Conservation (phyloP, 2,888 invertebrate genomes). For the Rotaria magnacalcarata region DNA sequence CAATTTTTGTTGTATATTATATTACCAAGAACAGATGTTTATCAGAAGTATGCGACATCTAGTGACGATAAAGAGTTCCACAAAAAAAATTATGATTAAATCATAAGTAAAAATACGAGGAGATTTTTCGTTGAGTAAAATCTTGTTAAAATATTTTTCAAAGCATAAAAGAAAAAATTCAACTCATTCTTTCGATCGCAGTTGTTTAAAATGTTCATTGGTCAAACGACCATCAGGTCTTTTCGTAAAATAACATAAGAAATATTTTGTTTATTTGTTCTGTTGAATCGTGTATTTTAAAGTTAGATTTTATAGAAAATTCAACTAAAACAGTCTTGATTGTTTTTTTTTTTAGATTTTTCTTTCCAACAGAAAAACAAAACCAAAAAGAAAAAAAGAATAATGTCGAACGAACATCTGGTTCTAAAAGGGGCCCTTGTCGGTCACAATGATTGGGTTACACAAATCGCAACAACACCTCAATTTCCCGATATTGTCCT, state of each 20-base stretch:
- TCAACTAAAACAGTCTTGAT: background rate
- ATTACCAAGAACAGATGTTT: too few relatives aligned
- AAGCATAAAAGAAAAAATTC: background rate
- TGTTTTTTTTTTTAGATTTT: background rate
- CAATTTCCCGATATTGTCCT: constrained; percentile 96
- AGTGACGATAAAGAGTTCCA: background rate
- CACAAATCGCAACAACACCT: constrained; percentile 97
- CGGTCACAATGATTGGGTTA: constrained; percentile 98
- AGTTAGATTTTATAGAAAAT: background rate
- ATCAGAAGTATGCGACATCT: background rate
- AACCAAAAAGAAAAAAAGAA: background rate
- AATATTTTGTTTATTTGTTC: constrained; percentile 29
- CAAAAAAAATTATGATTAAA: background rate
- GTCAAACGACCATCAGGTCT: constrained; percentile 1
- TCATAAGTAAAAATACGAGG: background rate
- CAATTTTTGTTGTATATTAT: too few relatives aligned
- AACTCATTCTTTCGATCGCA: background rate
- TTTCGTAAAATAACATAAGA: background rate
- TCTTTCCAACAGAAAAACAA: background rate
- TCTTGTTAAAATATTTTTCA: background rate
- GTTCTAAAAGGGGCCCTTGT: constrained; percentile 78
- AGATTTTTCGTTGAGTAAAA: background rate
- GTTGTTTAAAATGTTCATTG: constrained; percentile 4
- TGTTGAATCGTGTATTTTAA: background rate
- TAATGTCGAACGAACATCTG: constrained; percentile 42